Conservation (phyloP, 2,113 vertebrate species). For the Zapus hudsonius region DNA sequence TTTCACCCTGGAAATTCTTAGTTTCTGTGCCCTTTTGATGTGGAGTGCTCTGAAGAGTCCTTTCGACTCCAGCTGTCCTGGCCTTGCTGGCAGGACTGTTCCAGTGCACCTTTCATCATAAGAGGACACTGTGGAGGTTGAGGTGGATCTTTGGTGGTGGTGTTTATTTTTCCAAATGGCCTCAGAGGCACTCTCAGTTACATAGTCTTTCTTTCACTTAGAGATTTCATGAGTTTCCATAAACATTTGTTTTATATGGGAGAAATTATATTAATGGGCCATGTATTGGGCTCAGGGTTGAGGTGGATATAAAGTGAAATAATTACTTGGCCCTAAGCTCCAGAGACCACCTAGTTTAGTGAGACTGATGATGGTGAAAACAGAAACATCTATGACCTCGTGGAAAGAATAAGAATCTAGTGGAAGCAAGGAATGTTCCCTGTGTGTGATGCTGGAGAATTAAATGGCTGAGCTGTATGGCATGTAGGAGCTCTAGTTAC, state of each 20-base stretch:
- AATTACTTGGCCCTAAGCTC: not conserved
- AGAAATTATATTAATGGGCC: not conserved
- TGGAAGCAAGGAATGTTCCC: not conserved
- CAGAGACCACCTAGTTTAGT: not conserved
- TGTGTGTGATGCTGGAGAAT: not conserved
- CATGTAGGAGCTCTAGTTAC: not conserved
- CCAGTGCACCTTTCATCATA: not conserved
- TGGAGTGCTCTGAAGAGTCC: not conserved
- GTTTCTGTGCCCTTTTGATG: not conserved
- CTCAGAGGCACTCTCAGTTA: constrained; percentile 7
- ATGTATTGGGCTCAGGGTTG: not conserved
- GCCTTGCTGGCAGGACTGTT: not conserved
- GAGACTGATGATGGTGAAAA: not conserved
- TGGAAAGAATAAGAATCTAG: not conserved
- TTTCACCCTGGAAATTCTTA: constrained; percentile 8
- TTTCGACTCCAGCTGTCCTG: not conserved
- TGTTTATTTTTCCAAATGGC: constrained; percentile 34
- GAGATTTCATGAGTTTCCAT: not conserved
- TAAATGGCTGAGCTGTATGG: fast-evolving
- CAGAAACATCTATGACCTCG: not conserved
- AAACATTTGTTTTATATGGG: constrained; percentile 26
- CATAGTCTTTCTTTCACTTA: not conserved
- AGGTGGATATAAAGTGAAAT: not conserved
- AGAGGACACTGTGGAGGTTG: not conserved
- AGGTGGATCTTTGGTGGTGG: not conserved